Evolutionary conservation across 2,113 vertebrate genomes (phyloP).

Genomic region (Pithys albifrons): DNA sequence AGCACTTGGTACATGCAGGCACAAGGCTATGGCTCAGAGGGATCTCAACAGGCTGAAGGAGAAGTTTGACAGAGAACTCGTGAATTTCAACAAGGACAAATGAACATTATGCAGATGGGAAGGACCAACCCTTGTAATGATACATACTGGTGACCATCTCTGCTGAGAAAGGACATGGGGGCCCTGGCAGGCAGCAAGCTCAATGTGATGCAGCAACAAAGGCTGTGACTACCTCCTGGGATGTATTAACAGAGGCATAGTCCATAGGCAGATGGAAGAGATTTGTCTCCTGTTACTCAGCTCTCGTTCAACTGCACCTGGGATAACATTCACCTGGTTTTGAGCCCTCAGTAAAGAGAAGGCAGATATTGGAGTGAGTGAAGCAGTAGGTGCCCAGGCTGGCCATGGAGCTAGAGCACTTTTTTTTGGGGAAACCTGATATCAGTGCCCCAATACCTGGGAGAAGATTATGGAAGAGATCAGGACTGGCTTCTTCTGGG

Average conservation of each 20-base stretch:
- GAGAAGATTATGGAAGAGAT: not conserved
- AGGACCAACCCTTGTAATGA: not conserved
- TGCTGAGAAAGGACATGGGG: not conserved
- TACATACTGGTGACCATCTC: not conserved
- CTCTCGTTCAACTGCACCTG: not conserved
- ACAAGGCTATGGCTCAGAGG: not conserved
- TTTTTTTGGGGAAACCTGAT: not conserved
- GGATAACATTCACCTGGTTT: not conserved
- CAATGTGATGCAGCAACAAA: accelerated
- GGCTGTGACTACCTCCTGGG: not conserved
- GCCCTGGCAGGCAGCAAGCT: not conserved
- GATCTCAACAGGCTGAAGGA: not conserved
- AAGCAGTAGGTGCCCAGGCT: not conserved
- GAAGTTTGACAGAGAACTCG: not conserved
- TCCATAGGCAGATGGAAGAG: not conserved
- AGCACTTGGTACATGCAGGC: not conserved
- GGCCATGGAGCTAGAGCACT: not conserved
- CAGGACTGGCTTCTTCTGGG: not conserved
- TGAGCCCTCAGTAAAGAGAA: not conserved
- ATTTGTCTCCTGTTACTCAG: not conserved
- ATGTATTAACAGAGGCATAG: not conserved
- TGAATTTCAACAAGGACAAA: not conserved
- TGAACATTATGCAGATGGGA: accelerated
- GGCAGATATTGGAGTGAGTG: accelerated
- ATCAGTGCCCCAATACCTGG: not conserved